phyloP scores from a whole-genome alignment of 2,113 vertebrate species.

The Dendrocopos noguchii region DNA sequence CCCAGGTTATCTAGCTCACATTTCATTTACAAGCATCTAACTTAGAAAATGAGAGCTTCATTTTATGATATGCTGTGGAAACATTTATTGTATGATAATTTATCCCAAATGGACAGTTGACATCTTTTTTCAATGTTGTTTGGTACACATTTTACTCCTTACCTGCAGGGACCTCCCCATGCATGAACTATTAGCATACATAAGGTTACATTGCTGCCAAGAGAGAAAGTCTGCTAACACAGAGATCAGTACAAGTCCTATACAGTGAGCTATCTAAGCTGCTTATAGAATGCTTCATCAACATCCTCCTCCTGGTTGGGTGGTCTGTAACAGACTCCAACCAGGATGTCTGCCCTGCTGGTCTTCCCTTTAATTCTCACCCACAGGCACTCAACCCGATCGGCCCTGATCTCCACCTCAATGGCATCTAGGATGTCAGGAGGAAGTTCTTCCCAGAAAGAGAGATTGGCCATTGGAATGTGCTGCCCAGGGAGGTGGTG shows the following conservation, averaged over 20 bases:
- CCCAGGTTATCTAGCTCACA: background rate
- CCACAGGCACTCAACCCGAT: no score
- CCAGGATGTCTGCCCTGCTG: no score
- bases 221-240: background rate
- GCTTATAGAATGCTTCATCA: no score
- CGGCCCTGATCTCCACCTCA: no score
- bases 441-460: no score
- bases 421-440: no score
- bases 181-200: background rate
- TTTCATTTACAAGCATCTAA: background rate
- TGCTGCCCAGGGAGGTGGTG: no score
- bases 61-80: background rate
- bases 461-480: no score
- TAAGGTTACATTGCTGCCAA: background rate
- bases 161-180: background rate
- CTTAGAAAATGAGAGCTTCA: background rate
- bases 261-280: background rate
- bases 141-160: background rate
- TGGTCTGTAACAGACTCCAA: no score
- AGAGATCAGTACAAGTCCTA: background rate
- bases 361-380: no score
- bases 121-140: background rate
- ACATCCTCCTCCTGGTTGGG: no score
- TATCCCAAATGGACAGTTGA: background rate
- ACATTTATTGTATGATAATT: background rate